Base-by-base conservation (phyloP, 1,140 invertebrate species). In the Apis florea region DNA sequence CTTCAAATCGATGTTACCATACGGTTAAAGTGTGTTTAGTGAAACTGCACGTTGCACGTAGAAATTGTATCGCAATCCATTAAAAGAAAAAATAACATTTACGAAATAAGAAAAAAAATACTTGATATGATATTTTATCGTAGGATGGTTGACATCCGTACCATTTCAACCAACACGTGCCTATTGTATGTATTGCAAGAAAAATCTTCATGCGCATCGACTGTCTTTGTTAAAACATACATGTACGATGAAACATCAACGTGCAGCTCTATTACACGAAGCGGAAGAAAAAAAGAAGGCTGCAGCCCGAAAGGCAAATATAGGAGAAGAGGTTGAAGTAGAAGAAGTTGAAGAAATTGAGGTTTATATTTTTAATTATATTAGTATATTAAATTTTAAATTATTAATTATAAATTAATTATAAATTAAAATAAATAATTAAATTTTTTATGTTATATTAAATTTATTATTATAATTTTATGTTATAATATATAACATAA, bases 151-250 rank as follows among this genome's bases (percentile, higher is more conserved):
- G 63, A 93, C 92, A 19, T 93, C 93, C 13, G 94, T 95, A 26
- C 93, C 94, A 21, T 87, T 90, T 80, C 89, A 94, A 89, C 92
- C 93, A 0, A 95, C 94, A 12, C 90, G 94, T 89, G 95, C 95
- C 53, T 95, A 93, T 82, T 95, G 95, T 84, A 91, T 92, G 53
- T 95, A 93, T 85, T 95, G 95, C 79, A 93, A 95, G 77, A 95
- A 95, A 88, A 94, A 94, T 83, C 89, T 95, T n/a, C 95, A 95
- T 89, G 95, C 95, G 8, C 95, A 95, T 91, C 88, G 95, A 79
- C 83, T 95, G 0, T 95, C 95, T 58, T 87, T 95, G 59, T 80
- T 95, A 26, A 95, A 95, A 75, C 95, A 95, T 69, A 95, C 94
- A 26, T 95, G 94, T 69, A 95, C 95, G 1, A 94, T 95, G 86